These are phyloP conservation scores for Antechinus flavipes DNA, from an alignment of 2,113 vertebrate genomes.

Conservation along the genomic window DNA sequence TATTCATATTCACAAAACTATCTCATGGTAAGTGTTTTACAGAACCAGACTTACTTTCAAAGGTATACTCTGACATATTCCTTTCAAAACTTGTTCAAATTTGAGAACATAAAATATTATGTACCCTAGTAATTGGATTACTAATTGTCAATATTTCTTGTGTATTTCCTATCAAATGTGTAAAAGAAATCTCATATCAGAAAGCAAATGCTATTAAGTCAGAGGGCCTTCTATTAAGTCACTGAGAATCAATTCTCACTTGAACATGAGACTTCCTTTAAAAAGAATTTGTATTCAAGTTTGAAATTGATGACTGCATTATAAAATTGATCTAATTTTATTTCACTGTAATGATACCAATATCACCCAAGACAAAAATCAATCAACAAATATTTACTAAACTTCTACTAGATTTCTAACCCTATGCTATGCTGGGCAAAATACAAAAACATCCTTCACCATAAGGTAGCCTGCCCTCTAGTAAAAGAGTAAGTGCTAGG, in stretches of 20 bases:
- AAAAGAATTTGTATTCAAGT: neutral
- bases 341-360: neutral
- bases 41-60: neutral
- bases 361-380: slow-evolving; percentile 3
- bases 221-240: neutral
- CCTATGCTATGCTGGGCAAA: neutral
- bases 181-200: neutral
- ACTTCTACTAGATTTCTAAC: neutral
- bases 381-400: neutral
- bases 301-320: slow-evolving; percentile 6
- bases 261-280: slow-evolving; percentile 10
- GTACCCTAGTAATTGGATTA: neutral
- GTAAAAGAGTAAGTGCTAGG: neutral
- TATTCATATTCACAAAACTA: neutral
- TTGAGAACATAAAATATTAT: neutral
- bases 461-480: neutral
- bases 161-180: neutral
- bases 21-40: neutral
- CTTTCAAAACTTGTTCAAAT: neutral
- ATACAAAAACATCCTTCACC: neutral
- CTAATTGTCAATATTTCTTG: neutral
- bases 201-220: neutral
- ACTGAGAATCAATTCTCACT: neutral
- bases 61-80: neutral
- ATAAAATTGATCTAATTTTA: neutral